phyloP scores from a whole-genome alignment of 2,888 invertebrate genomes.

The Andrena bicolor region DNA sequence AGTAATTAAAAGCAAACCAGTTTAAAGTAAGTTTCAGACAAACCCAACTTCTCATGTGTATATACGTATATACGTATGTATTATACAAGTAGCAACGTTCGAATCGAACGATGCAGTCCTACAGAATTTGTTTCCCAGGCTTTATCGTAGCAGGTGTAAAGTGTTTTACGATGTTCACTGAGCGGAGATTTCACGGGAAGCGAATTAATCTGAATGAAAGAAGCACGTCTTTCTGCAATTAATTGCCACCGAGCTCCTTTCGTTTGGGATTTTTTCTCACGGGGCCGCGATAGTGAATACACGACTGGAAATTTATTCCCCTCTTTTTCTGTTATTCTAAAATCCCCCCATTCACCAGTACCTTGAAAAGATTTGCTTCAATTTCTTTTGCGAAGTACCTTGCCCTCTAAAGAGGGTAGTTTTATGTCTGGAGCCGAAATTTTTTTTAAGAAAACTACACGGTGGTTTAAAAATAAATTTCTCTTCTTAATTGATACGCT shows the following conservation, averaged over 20 bases:
- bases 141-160: conserved; percentile 3
- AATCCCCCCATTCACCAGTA: background rate
- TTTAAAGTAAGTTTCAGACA: no score
- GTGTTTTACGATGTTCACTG: conserved; percentile 4
- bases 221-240: conserved; percentile 2
- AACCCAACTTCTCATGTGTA: no score
- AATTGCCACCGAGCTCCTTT: conserved; percentile 5
- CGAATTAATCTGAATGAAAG: conserved; percentile 7
- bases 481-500: no score
- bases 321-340: background rate
- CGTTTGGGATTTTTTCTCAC: conserved; percentile 3
- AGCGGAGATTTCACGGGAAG: conserved; percentile 7
- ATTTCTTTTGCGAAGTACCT: background rate
- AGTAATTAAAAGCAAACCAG: no score
- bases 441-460: no score
- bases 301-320: background rate
- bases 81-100: background rate
- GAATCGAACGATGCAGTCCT: conserved; percentile 14
- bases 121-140: conserved; percentile 16
- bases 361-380: background rate
- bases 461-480: no score
- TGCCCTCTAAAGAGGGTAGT: background rate
- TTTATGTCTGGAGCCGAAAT: background rate
- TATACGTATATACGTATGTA: background rate
- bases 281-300: background rate